These are phyloP conservation scores for Aphaenogaster rudis DNA, from an alignment of 1,140 invertebrate species.

Conservation along the genomic window DNA sequence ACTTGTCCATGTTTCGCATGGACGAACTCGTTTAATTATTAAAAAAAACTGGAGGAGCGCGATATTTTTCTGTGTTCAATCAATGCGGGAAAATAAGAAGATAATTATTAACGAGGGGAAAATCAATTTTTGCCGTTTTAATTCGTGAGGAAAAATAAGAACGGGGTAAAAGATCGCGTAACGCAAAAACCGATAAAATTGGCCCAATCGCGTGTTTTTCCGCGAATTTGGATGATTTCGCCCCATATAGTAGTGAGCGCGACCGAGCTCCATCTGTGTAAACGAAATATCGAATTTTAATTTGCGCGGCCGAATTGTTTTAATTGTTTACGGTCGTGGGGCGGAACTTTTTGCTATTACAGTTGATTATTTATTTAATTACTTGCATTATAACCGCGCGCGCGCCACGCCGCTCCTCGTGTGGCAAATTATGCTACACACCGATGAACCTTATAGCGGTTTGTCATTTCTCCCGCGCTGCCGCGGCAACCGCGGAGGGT, in stretches of 20 bases:
- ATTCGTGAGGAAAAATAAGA: conserved; percentile 58
- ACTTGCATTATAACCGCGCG: conserved; percentile 49
- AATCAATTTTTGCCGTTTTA: conserved; percentile 46
- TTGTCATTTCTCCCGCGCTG: conserved; percentile 56
- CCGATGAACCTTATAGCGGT: conserved; percentile 61
- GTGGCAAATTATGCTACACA: conserved; percentile 56
- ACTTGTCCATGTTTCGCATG: conserved; percentile 31
- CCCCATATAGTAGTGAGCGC: conserved; percentile 12
- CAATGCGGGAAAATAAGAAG: conserved; percentile 55
- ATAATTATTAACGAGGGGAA: conserved; percentile 55
- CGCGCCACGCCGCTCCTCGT: conserved; percentile 20
- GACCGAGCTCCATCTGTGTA: conserved; percentile 21
- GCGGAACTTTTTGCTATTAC: conserved; percentile 63
- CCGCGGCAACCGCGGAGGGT: conserved; percentile 33
- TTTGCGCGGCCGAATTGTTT: conserved; percentile 62
- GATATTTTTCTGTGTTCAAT: conserved; percentile 48
- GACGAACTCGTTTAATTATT: conserved; percentile 34
- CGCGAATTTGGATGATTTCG: conserved; percentile 54
- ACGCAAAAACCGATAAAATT: conserved; percentile 50
- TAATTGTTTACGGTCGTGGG: conserved; percentile 59
- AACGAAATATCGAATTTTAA: conserved; percentile 66
- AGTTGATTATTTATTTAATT: conserved; percentile 67
- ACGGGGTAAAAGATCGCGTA: conserved; percentile 41
- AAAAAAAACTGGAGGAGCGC: conserved; percentile 35
- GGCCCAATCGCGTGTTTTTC: conserved; percentile 61